Conservation (phyloP, 23 tunicate genomes). For the Phallusia fumigata region DNA sequence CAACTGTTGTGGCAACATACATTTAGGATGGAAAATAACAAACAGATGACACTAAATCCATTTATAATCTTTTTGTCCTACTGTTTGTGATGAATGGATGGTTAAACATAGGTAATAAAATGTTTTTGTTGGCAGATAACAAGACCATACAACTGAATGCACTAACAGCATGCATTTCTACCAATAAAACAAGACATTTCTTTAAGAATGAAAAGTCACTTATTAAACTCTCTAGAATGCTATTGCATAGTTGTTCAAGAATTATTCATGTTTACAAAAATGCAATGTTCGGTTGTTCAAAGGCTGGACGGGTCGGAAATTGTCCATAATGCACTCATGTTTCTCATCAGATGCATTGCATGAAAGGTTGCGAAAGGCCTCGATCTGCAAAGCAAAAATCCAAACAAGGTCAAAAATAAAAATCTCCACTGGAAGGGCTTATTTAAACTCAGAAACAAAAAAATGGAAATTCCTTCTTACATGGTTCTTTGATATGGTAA, state of each 20-base stretch:
- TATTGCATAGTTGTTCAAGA: not conserved
- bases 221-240: not conserved
- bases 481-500: slow-evolving; percentile 55
- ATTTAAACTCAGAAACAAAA: too few relatives aligned
- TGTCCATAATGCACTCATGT: slow-evolving; percentile 26
- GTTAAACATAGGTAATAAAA: too few relatives aligned
- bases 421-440: too few relatives aligned
- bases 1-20: too few relatives aligned
- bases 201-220: not conserved
- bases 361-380: slow-evolving; percentile 24
- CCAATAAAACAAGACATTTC: not conserved
- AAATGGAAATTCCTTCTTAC: too few relatives aligned
- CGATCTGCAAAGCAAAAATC: too few relatives aligned
- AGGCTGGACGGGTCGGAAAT: slow-evolving; percentile 67
- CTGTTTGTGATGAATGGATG: too few relatives aligned
- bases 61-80: too few relatives aligned
- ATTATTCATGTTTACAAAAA: not conserved
- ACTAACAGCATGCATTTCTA: not conserved
- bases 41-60: too few relatives aligned
- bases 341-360: slow-evolving; percentile 3
- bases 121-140: too few relatives aligned
- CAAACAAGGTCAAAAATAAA: too few relatives aligned
- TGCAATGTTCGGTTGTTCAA: slow-evolving; percentile 24
- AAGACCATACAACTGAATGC: not conserved
- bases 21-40: too few relatives aligned